phyloP scores from a whole-genome alignment of 35 echinoderm and acorn worm species.

The Ophioderma brevispina region DNA sequence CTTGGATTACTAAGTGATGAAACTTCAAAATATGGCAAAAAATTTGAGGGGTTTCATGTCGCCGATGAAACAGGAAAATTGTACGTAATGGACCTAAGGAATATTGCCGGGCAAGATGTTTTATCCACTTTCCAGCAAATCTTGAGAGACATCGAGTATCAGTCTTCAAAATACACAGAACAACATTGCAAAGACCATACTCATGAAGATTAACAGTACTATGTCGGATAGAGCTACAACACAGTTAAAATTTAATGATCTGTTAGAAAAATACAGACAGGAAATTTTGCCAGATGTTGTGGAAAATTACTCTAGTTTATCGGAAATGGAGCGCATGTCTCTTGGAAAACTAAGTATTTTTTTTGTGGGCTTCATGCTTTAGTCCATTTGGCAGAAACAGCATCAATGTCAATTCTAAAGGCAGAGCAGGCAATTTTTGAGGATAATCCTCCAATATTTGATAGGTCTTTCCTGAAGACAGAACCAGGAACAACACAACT shows the following conservation, averaged over 20 bases:
- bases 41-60: constrained; percentile 38
- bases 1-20: constrained; percentile 31
- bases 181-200: no score
- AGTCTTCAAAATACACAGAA: no score
- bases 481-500: constrained; percentile 59
- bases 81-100: constrained; percentile 22
- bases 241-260: not conserved
- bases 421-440: constrained; percentile 18
- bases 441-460: not conserved
- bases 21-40: constrained; percentile 35
- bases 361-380: constrained; percentile 56
- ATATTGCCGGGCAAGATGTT: constrained; percentile 46
- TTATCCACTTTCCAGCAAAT: constrained; percentile 25
- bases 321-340: not conserved
- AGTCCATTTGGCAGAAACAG: constrained; percentile 42
- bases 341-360: not conserved
- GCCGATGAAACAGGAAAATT: not conserved
- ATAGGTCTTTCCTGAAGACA: constrained; percentile 22
- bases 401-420: constrained; percentile 13
- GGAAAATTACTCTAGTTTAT: not conserved
- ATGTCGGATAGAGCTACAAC: not conserved
- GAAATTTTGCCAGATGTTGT: not conserved
- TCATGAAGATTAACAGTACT: no score
- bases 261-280: not conserved
- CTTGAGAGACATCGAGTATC: constrained; percentile 31